Base-by-base conservation (phyloP, 2,888 invertebrate species). In the Drosophila greeni region DNA sequence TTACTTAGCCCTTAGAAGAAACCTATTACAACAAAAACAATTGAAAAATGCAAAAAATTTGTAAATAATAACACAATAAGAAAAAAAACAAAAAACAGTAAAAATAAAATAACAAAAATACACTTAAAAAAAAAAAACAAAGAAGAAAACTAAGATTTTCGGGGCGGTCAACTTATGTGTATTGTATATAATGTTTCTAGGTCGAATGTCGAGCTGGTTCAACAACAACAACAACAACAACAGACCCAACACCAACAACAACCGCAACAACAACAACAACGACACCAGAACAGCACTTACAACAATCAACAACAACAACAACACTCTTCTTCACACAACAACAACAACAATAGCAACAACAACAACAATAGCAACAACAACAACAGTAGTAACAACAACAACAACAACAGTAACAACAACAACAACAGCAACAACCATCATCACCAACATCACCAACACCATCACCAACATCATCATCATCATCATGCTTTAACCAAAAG, bases 181-280 rank as follows among this genome's bases (percentile, higher is more conserved):
- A 85, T 86, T 87, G 85, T 87, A 86, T 88, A 89, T 89, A 89
- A 89, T 89, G 89, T 89, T 89, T 89, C 89, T 89, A 89, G 89
- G 89, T 89, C 88, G 83, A 88, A 87, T 88, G 84, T 88, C 86
- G 86, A 88, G 86, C 87, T 85, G 85, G 24, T 42, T 84, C 86
- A 84, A 79, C 87, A 87, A 86, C 88, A 88, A 86, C 88, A 88
- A 34, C 33, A 34, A 76, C 74, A 75, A 74, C 76, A 74, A 69
- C 71, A 62, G 58, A 77, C 74, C 72, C 59, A 61, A 48, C 48
- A 70, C 39, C 48, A 55, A 55, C 47, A 62, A 53, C 43, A 42
- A 49, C 55, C 26, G 7, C 49, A 33, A 52, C 47, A 66, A 52
- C 47, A 66, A n/a, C n/a, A n/a, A 57, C 59, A 57, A 77, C 87